A percentile compares a stretch with the other conserved stretches of the same genome.
Conservation (phyloP, 92 coral and sea anemone species). For the Parazoanthus darwini region DNA sequence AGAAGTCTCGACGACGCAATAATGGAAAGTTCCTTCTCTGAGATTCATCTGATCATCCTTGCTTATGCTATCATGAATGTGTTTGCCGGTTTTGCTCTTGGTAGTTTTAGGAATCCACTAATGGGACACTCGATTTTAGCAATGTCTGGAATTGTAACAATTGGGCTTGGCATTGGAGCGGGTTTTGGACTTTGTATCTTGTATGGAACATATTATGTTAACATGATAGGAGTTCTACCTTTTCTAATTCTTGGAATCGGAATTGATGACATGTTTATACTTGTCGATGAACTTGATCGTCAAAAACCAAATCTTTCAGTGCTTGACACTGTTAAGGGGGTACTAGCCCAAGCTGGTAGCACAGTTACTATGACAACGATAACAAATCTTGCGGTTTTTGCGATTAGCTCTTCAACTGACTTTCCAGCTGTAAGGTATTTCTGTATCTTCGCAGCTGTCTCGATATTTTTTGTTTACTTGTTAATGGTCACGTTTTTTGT, state of each 20-base stretch:
- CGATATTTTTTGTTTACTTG: conserved; percentile 52
- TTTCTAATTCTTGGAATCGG: conserved; percentile 66
- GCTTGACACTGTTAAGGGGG: conserved; percentile 16
- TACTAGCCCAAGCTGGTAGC: conserved; percentile 43
- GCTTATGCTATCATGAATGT: conserved; percentile 54
- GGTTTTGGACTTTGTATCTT: conserved; percentile 63
- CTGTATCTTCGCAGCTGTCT: conserved; percentile 63
- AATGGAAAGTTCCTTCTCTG: conserved; percentile 57
- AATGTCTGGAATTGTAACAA: conserved; percentile 48
- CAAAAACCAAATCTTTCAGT: conserved; percentile 38
- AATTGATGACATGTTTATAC: conserved; percentile 65
- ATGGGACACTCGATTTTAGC: conserved; percentile 67
- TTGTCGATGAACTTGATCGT: conserved; percentile 66
- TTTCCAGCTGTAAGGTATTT: conserved; percentile 63
- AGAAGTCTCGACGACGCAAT: conserved; percentile 63
- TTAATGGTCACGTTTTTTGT: conserved; percentile 68
- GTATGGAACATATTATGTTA: conserved; percentile 49
- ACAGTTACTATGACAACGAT: conserved; percentile 71
- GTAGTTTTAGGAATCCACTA: conserved; percentile 52
- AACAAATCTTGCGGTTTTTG: conserved; percentile 66
- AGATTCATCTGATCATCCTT: conserved; percentile 44
- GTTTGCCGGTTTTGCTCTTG: conserved; percentile 53
- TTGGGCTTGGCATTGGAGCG: conserved; percentile 53
- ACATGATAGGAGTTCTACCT: conserved; percentile 56
- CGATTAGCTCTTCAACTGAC: conserved; percentile 60